Evolutionary conservation across 1,140 invertebrate genomes (phyloP).

Genomic region (Nylanderia fulva): DNA sequence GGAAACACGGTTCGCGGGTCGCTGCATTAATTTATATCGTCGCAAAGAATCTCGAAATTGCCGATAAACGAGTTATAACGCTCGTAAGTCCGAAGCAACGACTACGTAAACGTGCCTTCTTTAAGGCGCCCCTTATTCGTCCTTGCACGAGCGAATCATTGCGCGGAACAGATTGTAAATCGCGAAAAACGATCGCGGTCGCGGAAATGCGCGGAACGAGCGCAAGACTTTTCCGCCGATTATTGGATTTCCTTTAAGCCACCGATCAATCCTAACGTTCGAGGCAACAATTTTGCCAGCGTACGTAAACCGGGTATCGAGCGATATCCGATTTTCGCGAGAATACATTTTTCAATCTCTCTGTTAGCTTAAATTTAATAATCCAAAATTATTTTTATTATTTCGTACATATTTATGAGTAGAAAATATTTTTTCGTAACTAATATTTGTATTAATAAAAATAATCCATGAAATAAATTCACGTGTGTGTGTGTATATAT

Average conservation of each 20-base stretch:
- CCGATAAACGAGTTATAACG: slow-evolving; percentile 25
- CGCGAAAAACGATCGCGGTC: neutral
- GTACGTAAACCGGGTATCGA: neutral
- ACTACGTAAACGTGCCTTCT: neutral
- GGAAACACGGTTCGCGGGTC: neutral
- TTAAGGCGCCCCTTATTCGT: neutral
- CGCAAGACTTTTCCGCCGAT: neutral
- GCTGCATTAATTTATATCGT: slow-evolving; percentile 39
- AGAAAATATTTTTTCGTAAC: neutral
- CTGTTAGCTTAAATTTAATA: neutral
- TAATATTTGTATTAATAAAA: neutral
- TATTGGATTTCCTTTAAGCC: slow-evolving; percentile 41
- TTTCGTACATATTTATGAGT: neutral
- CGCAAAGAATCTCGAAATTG: neutral
- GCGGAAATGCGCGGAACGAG: slow-evolving; percentile 11
- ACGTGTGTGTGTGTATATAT: no score
- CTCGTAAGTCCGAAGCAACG: neutral
- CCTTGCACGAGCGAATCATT: neutral
- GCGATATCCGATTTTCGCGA: neutral
- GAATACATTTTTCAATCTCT: neutral
- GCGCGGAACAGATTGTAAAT: slow-evolving; percentile 25
- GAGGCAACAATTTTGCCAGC: neutral
- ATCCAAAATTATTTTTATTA: neutral
- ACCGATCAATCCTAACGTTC: slow-evolving; percentile 1
- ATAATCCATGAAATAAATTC: neutral